A percentile compares a stretch with the other conserved stretches of the same genome.
Conservation (phyloP, 1,140 invertebrate species). For the Heliothis subflexa region DNA sequence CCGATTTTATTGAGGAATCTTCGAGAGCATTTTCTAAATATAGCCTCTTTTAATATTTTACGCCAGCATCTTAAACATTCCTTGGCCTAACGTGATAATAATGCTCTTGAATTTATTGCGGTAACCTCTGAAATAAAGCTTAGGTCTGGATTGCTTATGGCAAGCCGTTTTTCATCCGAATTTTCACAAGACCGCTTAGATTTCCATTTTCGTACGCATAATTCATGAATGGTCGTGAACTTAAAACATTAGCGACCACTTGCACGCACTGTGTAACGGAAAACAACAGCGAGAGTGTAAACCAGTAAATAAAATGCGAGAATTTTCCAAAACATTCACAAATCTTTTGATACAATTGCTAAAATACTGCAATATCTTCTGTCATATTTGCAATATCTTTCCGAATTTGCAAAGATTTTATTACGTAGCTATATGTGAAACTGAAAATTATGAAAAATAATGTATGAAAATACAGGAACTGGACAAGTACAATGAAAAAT, state of each 20-base stretch:
- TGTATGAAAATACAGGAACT: no score
- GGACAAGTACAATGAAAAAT: no score
- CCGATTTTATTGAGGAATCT: slow-evolving; percentile 31
- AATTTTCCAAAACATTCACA: no score
- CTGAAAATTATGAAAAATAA: no score
- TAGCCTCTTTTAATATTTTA: slow-evolving; percentile 36
- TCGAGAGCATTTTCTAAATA: slow-evolving; percentile 8
- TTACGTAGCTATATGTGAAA: no score
- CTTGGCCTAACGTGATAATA: slow-evolving; percentile 1
- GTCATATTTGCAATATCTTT: no score
- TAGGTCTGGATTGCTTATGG: slow-evolving; percentile 15
- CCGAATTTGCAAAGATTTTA: no score
- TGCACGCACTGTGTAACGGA: no score
- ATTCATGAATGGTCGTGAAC: slow-evolving; percentile 16
- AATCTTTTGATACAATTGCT: no score
- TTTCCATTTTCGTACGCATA: slow-evolving; percentile 29
- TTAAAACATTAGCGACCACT: slow-evolving; percentile 5
- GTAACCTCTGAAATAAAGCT: slow-evolving; percentile 7
- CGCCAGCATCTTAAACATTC: slow-evolving; percentile 15
- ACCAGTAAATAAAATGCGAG: no score
- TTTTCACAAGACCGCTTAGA: slow-evolving; percentile 19
- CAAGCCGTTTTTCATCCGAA: slow-evolving; percentile 20
- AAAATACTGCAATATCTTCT: no score
- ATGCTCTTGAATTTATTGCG: slow-evolving; percentile 13
- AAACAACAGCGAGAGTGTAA: no score